Evolutionary conservation across 2,113 vertebrate genomes (phyloP).

Genomic region (Boleophthalmus pectinirostris): DNA sequence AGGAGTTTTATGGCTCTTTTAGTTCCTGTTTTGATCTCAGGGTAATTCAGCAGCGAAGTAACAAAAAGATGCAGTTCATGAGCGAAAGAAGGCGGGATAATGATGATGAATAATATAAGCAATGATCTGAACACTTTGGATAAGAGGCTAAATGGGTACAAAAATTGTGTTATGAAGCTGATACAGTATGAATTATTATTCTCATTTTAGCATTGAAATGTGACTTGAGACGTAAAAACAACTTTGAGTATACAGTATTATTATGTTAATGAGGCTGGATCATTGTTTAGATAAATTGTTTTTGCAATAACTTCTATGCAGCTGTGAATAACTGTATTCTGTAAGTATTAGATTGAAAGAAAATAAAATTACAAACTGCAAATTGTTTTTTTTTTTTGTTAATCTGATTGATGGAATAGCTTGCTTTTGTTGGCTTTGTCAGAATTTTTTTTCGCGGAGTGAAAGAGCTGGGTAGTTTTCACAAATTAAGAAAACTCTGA

Average conservation of each 20-base stretch:
- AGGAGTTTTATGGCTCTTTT: slow-evolving; percentile 57
- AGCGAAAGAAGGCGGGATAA: slow-evolving; percentile 23
- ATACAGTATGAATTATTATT: not conserved
- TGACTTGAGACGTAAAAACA: not conserved
- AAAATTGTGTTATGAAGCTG: not conserved
- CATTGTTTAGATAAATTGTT: not conserved
- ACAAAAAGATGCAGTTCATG: slow-evolving; percentile 28
- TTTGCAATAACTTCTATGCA: not conserved
- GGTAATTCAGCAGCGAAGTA: slow-evolving; percentile 37
- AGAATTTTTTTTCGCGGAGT: not conserved
- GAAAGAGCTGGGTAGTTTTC: not conserved
- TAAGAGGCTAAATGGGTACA: slow-evolving; percentile 1
- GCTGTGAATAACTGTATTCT: not conserved
- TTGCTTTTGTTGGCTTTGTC: no score
- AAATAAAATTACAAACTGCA: not conserved
- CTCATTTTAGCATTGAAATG: not conserved
- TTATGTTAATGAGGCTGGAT: not conserved
- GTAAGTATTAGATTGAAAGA: not conserved
- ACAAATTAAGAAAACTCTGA: not conserved
- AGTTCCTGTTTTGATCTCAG: slow-evolving; percentile 51
- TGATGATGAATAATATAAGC: slow-evolving; percentile 34
- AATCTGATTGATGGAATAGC: no score
- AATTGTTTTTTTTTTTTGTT: no score
- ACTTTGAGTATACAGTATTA: not conserved
- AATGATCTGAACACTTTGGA: slow-evolving; percentile 18